Base-by-base conservation (phyloP, 2,888 invertebrate genomes). In the Cancer borealis region DNA sequence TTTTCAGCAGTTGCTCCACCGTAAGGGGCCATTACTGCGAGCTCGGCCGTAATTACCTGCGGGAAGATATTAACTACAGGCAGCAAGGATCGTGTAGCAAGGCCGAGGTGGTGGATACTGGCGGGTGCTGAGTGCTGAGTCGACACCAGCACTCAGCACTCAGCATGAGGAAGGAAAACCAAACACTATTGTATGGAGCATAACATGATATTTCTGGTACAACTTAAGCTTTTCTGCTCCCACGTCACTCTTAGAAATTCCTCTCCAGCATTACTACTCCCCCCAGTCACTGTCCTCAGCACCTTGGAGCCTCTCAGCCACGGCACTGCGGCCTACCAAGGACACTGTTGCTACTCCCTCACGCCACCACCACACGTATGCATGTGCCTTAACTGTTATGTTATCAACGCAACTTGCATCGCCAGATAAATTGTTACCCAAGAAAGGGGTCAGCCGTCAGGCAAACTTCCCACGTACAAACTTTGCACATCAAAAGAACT, bases 391-490 rank as follows among this genome's bases (percentile, higher is more conserved):
- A 8, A 21, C 73, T 60, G 60, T 60, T 21, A 60, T 73, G n/a
- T 26, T 73, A 73, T 73, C 73, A 73, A 73, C 73, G n/a, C 26
- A 73, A 26, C 73, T 73, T 73, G 73, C 84, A 84, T 39, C 26
- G 39, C 39, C 84, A 84, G 39, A 84, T 39, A 39, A 39, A 12
- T 84, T 39, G 39, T 84, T 84, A 30, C 84, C 84, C 84, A 84
- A 84, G 84, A 84, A 79, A 84, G 84, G 26, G 30, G 84, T 84
- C 84, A 39, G 39, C 12, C 84, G 17, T 84, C 84, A 84, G 17
- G 30, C 84, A 84, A 84, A 84, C 84, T 84, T 84, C n/a, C 39
- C 39, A 84, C 84, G 84, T 84, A 84, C 84, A 84, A 84, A 84
- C 84, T 84, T 84, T 84, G 39, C 84, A 39, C 84, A 84, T 84